These are phyloP conservation scores for Apodemia zela DNA, from an alignment of 2,888 invertebrate genomes.

Conservation along the genomic window DNA sequence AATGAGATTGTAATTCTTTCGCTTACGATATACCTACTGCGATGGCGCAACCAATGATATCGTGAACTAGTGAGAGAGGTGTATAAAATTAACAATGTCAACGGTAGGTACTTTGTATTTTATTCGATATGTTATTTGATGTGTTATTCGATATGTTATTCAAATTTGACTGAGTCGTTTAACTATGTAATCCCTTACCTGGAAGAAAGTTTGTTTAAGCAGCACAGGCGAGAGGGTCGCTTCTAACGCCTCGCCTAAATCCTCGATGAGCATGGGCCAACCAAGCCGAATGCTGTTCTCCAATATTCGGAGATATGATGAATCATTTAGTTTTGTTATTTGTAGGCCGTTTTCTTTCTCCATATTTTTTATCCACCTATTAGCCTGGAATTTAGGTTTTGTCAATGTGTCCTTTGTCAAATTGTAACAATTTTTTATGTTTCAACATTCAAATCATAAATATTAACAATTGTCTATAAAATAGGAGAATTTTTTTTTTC, in stretches of 20 bases:
- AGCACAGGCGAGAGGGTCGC: conserved; percentile 92
- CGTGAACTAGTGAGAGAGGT: no score
- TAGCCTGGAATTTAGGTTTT: conserved; percentile 79
- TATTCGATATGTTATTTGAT: no score
- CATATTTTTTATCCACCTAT: conserved; percentile 95
- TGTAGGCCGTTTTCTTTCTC: conserved; percentile 87
- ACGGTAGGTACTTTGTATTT: no score
- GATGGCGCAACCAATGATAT: no score
- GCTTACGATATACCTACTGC: no score
- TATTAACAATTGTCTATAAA: no score
- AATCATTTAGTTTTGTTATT: conserved; percentile 89
- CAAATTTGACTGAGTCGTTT: not conserved
- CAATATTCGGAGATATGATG: conserved; percentile 86
- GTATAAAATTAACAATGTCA: no score
- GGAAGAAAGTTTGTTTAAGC: conserved; percentile 88
- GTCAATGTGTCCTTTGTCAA: no score
- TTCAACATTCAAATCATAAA: no score
- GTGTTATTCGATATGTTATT: not conserved
- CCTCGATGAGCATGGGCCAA: conserved; percentile 91
- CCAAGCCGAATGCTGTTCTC: conserved; percentile 93
- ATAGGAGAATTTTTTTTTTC: no score
- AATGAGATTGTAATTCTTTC: no score
- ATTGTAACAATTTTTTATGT: no score
- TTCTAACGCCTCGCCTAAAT: conserved; percentile 92
- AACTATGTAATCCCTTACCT: conserved; percentile 61